These are phyloP conservation scores for Pithys albifrons DNA, from an alignment of 2,113 vertebrate species.

Conservation along the genomic window DNA sequence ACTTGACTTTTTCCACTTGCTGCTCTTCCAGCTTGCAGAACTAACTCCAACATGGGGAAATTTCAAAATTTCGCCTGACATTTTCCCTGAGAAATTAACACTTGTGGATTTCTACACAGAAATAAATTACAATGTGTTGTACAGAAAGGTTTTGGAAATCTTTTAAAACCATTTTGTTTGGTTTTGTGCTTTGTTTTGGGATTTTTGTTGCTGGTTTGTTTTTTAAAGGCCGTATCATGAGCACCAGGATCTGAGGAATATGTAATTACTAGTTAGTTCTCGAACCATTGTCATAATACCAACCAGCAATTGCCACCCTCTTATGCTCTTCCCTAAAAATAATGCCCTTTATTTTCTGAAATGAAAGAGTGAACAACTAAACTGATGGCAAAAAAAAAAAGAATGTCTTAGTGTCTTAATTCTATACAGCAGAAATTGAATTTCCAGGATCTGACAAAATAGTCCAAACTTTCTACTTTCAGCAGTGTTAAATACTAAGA, in stretches of 20 bases:
- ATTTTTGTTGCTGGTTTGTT: background rate
- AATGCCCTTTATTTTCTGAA: background rate
- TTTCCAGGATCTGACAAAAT: background rate
- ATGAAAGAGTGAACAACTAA: background rate
- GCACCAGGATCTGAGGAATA: background rate
- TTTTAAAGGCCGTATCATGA: background rate
- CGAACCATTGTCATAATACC: background rate
- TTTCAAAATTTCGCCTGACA: background rate
- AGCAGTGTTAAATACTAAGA: background rate
- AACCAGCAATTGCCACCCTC: background rate
- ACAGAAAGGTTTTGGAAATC: background rate
- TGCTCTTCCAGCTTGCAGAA: background rate
- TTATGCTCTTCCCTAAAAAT: background rate
- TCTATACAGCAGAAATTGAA: background rate
- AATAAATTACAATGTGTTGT: background rate
- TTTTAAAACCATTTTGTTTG: background rate
- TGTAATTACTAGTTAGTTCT: background rate
- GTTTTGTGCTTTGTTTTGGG: background rate
- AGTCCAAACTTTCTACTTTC: background rate
- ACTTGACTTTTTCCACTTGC: background rate
- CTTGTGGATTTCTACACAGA: background rate
- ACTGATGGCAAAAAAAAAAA: background rate
- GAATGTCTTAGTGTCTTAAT: background rate
- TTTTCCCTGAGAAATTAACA: background rate
- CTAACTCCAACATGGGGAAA: background rate